A percentile compares a stretch with the other conserved stretches of the same genome.
phyloP scores from a whole-genome alignment of 2,888 invertebrate genomes.

The Cryptosula pallasiana region DNA sequence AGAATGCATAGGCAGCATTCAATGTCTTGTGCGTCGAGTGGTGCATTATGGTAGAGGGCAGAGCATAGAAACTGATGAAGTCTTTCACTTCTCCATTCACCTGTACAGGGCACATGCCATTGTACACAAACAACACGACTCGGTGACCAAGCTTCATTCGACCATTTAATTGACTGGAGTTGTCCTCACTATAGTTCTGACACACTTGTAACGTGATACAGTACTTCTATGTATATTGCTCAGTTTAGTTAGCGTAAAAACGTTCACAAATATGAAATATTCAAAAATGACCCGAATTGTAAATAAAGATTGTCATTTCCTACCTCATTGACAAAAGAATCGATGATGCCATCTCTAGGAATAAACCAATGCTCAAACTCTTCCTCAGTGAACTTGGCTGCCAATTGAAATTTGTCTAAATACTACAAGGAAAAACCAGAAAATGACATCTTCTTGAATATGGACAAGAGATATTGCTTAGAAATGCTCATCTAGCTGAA shows the following conservation, averaged over 20 bases:
- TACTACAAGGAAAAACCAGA: slow-evolving; percentile 58
- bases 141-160: too few species aligned
- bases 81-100: slow-evolving; percentile 61
- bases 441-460: background rate
- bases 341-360: slow-evolving; percentile 83
- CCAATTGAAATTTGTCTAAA: slow-evolving; percentile 79
- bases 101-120: slow-evolving; percentile 32
- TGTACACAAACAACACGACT: too few species aligned
- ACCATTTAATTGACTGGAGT: too few species aligned
- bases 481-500: too few species aligned
- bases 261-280: too few species aligned
- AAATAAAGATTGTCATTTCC: slow-evolving; percentile 28
- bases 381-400: slow-evolving; percentile 82
- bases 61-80: slow-evolving; percentile 94
- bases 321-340: slow-evolving; percentile 86
- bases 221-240: too few species aligned
- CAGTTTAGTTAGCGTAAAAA: too few species aligned
- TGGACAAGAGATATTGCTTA: too few species aligned
- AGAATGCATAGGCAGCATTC: slow-evolving; percentile 97
- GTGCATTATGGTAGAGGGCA: slow-evolving; percentile 97
- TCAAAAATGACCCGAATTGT: too few species aligned
- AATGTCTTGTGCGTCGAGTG: slow-evolving; percentile 85
- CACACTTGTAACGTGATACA: too few species aligned
- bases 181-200: too few species aligned
- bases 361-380: slow-evolving; percentile 97